phyloP scores from a whole-genome alignment of 2,888 invertebrate genomes.

The Cantharis rufa region DNA sequence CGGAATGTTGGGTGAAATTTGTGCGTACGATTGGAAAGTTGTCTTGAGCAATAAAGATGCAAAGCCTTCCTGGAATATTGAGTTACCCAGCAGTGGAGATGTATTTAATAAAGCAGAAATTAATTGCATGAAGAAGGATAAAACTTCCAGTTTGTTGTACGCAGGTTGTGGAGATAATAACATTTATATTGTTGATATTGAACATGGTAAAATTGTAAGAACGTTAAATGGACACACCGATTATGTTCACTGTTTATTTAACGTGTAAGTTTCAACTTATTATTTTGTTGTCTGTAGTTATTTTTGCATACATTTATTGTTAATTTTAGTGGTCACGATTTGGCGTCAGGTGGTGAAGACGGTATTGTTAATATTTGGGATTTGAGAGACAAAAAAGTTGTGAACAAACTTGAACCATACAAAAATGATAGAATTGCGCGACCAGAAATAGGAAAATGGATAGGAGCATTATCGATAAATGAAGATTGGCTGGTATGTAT shows the following conservation, averaged over 20 bases:
- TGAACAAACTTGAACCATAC: conserved; percentile 73
- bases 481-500: conserved; percentile 82
- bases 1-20: conserved; percentile 77
- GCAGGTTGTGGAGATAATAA: conserved; percentile 87
- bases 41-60: conserved; percentile 65
- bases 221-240: conserved; percentile 75
- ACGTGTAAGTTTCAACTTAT: conserved; percentile 63
- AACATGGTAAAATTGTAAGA: conserved; percentile 70
- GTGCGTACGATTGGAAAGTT: conserved; percentile 76
- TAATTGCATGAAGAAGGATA: conserved; percentile 71
- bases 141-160: conserved; percentile 64
- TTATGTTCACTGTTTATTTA: conserved; percentile 78
- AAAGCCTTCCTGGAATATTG: conserved; percentile 72
- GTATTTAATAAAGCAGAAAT: conserved; percentile 77
- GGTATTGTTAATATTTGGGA: conserved; percentile 86
- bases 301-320: too few species aligned
- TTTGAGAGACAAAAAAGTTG: conserved; percentile 63
- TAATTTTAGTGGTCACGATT: conserved; percentile 63
- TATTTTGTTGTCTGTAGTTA: too few species aligned
- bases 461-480: conserved; percentile 79
- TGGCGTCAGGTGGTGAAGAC: conserved; percentile 84
- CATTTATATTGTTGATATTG: conserved; percentile 76
- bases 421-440: conserved; percentile 69
- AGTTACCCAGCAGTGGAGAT: conserved; percentile 67
- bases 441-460: conserved; percentile 84